These are phyloP conservation scores for Dasysyrphus albostriatus DNA, from an alignment of 2,888 invertebrate species.

Conservation along the genomic window DNA sequence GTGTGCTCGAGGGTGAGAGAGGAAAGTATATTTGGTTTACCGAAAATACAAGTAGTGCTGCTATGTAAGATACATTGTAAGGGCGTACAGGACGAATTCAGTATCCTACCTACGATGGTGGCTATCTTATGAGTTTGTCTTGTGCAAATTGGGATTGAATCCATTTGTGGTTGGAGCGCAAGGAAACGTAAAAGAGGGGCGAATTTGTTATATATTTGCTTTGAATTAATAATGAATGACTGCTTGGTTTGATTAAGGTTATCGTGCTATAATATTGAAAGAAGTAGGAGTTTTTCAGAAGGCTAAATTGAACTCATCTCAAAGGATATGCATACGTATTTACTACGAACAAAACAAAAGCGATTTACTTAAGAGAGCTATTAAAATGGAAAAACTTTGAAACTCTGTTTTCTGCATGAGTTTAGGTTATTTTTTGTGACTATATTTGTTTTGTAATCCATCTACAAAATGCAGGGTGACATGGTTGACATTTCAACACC, in stretches of 20 bases:
- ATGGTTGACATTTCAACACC: no score
- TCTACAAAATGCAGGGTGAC: no score
- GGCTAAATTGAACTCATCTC: conserved; percentile 54
- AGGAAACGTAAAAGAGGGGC: conserved; percentile 15
- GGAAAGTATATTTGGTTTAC: conserved; percentile 37
- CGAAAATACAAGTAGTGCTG: conserved; percentile 21
- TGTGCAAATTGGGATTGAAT: conserved; percentile 65
- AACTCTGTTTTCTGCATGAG: neutral
- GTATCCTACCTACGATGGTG: conserved; percentile 40
- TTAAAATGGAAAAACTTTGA: neutral
- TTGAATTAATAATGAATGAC: conserved; percentile 76
- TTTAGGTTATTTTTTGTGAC: no score
- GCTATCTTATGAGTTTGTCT: conserved; percentile 68
- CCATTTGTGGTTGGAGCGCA: conserved; percentile 52
- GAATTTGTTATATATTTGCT: conserved; percentile 71
- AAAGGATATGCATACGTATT: neutral
- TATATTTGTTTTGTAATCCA: no score
- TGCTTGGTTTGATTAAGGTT: conserved; percentile 77
- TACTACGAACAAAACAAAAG: neutral
- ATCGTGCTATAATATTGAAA: conserved; percentile 67
- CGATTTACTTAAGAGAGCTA: neutral
- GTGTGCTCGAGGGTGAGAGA: conserved; percentile 28
- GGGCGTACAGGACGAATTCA: conserved; percentile 6
- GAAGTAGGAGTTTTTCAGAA: conserved; percentile 35
- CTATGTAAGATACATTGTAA: neutral